A percentile compares a stretch with the other conserved stretches of the same genome.
These are phyloP conservation scores for Enteromius treurensis DNA, from an alignment of 2,797 vertebrate species.

Conservation along the genomic window DNA sequence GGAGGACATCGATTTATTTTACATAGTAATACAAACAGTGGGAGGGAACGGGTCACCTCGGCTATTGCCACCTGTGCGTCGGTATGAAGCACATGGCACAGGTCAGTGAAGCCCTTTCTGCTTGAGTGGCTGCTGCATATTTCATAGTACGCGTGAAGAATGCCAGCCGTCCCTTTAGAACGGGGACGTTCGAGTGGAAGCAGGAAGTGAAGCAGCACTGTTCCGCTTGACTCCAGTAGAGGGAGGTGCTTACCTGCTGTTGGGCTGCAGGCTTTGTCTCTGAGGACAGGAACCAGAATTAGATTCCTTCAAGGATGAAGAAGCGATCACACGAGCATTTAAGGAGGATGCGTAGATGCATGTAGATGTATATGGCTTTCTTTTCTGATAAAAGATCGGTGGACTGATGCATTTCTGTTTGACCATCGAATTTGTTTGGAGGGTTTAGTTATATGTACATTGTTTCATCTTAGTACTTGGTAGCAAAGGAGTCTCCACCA, in stretches of 20 bases:
- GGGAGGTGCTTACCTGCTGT: conserved; percentile 41
- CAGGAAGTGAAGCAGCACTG: conserved; percentile 17
- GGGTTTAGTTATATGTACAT: background rate
- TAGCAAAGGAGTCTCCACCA: background rate
- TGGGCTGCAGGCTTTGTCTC: conserved; percentile 23
- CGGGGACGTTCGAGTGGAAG: conserved; percentile 16
- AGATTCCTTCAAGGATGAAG: conserved; percentile 26
- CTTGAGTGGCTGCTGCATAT: conserved; percentile 50
- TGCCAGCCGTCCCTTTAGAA: conserved; percentile 58
- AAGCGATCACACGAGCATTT: background rate
- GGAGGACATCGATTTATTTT: conserved; percentile 67
- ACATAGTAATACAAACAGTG: conserved; percentile 61
- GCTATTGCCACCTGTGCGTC: conserved; percentile 45
- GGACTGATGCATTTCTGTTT: background rate
- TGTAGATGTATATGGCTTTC: background rate
- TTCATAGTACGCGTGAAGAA: conserved; percentile 48
- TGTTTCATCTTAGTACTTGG: background rate
- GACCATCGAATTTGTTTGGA: background rate
- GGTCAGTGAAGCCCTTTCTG: conserved; percentile 46
- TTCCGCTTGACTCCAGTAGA: conserved; percentile 45
- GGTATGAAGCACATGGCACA: conserved; percentile 39
- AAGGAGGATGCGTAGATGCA: background rate
- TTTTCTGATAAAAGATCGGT: background rate
- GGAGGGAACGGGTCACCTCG: conserved; percentile 57
- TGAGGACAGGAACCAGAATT: conserved; percentile 16